Evolutionary conservation across 1,140 invertebrate genomes (phyloP), one percentile per base, ranked within the genome.

Genomic region (Temnothorax nylanderi): DNA sequence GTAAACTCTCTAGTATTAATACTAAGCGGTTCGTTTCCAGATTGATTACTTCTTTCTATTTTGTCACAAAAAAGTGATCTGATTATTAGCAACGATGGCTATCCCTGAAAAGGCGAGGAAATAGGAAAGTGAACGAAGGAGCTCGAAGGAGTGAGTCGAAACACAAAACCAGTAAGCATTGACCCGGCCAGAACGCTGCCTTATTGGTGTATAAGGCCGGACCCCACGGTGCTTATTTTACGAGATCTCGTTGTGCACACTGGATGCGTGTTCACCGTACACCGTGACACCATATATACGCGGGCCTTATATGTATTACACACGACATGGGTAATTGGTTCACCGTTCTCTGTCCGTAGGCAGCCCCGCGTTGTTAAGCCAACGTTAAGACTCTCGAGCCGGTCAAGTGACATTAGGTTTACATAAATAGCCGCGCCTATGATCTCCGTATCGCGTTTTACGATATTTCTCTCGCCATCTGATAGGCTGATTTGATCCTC

Each of bases 91-190:
- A 34, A n/a, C 32, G 32, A 54, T 16, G 5, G 11, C 10, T 74
- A 67, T 54, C n/a, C 18, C 78, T 44, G n/a, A 74, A 84, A 41
- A 81, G 78, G 21, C 51, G 51, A 37, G 11, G 41, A 44, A 86
- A 67, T 37, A 56, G 21, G 18, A 62, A 47, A 67, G 65, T 26
- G 34, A 85, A 64, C 16, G 32, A 60, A 75, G 69, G 51, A 37
- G 51, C 26, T 72, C 41, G 77, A 74, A 56, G 49, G 67, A 89
- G 47, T 86, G 91, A 92, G 76, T 87, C 90, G 92, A 94, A 94
- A 94, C 82, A 91, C 93, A 93, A 93, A 95, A 94, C 93, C 93
- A 93, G 94, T 95, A 95, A 94, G 93, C 94, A 95, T 94, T 94
- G 93, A 94, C 94, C 93, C 85, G 92, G 88, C 85, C 92, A 92